Evolutionary conservation across 2,888 invertebrate genomes (phyloP).

Genomic region (Agrotis ipsilon): DNA sequence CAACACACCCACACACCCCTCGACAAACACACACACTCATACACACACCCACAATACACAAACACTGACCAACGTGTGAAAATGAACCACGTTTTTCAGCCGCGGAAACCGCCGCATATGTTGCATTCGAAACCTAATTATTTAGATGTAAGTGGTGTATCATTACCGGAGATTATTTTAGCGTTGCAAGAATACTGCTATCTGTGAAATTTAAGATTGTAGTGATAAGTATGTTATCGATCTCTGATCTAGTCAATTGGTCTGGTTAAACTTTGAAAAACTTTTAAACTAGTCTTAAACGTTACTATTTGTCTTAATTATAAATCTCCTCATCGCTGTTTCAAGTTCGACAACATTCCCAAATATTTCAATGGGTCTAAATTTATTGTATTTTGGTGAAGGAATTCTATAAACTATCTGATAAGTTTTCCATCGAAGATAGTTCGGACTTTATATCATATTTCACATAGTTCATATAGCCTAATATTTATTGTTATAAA

Average conservation of each 20-base stretch:
- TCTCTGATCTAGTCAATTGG: conserved; percentile 56
- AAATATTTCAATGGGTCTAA: conserved; percentile 1
- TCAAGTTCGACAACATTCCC: conserved; percentile 9
- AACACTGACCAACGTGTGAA: conserved; percentile 40
- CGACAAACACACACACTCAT: conserved; percentile 33
- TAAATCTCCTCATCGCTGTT: conserved; percentile 1
- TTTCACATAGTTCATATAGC: conserved; percentile 6
- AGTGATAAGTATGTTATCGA: conserved; percentile 24
- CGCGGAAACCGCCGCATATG: conserved; percentile 45
- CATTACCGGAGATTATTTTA: conserved; percentile 69
- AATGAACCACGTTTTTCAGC: conserved; percentile 33
- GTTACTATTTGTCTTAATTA: not conserved
- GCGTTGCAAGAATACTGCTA: conserved; percentile 73
- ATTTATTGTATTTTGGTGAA: not conserved
- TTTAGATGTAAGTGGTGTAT: conserved; percentile 54
- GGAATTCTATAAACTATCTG: not conserved
- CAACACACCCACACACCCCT: conserved; percentile 37
- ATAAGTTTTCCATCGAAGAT: not conserved
- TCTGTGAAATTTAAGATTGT: conserved; percentile 54
- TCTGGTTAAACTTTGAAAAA: conserved; percentile 18
- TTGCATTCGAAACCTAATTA: conserved; percentile 53
- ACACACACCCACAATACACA: conserved; percentile 39
- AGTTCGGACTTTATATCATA: not conserved
- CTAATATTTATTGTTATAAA: conserved; percentile 14
- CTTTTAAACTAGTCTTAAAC: not conserved